phyloP scores from a whole-genome alignment of 2,888 invertebrate genomes.

The Parnassius orleans region DNA sequence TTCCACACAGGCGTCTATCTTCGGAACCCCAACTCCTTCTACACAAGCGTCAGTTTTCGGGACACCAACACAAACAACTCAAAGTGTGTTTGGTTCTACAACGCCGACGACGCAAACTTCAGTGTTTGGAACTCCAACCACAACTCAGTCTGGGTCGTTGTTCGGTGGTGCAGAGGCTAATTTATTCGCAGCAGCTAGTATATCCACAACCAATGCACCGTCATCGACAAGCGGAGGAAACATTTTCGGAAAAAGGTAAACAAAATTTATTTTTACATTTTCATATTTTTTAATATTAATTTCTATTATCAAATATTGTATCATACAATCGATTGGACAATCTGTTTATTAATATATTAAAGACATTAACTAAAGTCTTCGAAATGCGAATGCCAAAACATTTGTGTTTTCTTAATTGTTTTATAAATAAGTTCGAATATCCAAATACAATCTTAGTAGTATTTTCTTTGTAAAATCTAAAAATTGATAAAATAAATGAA shows the following conservation, averaged over 20 bases:
- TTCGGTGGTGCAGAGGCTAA: conserved; percentile 57
- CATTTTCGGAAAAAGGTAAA: conserved; percentile 66
- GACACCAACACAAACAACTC: conserved; percentile 35
- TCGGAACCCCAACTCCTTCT: conserved; percentile 40
- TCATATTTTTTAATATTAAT: too few relatives aligned
- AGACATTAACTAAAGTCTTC: too few relatives aligned
- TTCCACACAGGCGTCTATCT: conserved; percentile 39
- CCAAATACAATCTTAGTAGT: too few relatives aligned
- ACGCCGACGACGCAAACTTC: conserved; percentile 36
- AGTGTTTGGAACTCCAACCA: conserved; percentile 41
- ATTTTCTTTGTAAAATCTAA: too few relatives aligned
- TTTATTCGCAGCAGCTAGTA: conserved; percentile 69
- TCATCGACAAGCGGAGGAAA: conserved; percentile 53
- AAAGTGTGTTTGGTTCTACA: conserved; percentile 42
- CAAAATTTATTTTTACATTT: not conserved
- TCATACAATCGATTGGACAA: too few relatives aligned
- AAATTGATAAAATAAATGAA: too few relatives aligned
- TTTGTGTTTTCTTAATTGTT: too few relatives aligned
- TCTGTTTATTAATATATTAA: too few relatives aligned
- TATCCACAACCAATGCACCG: conserved; percentile 64
- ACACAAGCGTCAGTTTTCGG: conserved; percentile 41
- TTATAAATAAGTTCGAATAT: too few relatives aligned
- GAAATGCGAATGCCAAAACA: too few relatives aligned
- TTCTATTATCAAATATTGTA: too few relatives aligned
- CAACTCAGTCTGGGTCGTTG: conserved; percentile 54